Evolutionary conservation across 2,888 invertebrate genomes (phyloP), one percentile per base, ranked within the genome.

Genomic region (Brenthis ino): DNA sequence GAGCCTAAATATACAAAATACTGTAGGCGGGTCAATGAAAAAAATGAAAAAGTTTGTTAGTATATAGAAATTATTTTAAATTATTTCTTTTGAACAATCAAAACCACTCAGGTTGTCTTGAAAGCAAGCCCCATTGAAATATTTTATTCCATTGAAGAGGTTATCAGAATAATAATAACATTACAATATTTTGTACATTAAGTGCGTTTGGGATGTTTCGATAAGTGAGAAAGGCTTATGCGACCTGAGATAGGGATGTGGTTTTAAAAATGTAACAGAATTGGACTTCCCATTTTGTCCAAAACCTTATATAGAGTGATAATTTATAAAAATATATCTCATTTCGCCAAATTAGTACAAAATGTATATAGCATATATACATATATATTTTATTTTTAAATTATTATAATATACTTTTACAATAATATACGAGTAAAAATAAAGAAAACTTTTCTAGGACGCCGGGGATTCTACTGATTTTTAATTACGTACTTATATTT

Each of bases 161-260:
- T 88, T 90, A 89, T 90, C 88, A 86, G 82, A 85, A 89, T 88
- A 88, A 89, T 89, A 91, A 89, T 88, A 90, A 88, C 89, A 90
- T 90, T 90, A 89, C 85, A 90, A 90, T 90, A 90, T 89, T 89
- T 87, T 87, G 84, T 87, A 86, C 88, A 89, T 89, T 91, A 89
- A 89, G 88, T 88, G 85, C 85, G 81, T 86, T 82, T 85, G 80
- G 85, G 86, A 85, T 85, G 83, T 80, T 82, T 80, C 79, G 84
- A 85, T 88, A 88, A 88, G 85, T 85, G 82, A 83, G 80, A 58
- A 64, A 79, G 79, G 83, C 84, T 85, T 86, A 83, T 85, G 80
- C 79, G 77, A 80, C 76, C 77, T 84, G 85, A 87, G 85, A 86
- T 76, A 74, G 77, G 73, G 65, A 60, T 77, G 74, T 71, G 80